Base-by-base conservation (phyloP, 1,140 invertebrate species). In the Drosophila malerkotliana region DNA sequence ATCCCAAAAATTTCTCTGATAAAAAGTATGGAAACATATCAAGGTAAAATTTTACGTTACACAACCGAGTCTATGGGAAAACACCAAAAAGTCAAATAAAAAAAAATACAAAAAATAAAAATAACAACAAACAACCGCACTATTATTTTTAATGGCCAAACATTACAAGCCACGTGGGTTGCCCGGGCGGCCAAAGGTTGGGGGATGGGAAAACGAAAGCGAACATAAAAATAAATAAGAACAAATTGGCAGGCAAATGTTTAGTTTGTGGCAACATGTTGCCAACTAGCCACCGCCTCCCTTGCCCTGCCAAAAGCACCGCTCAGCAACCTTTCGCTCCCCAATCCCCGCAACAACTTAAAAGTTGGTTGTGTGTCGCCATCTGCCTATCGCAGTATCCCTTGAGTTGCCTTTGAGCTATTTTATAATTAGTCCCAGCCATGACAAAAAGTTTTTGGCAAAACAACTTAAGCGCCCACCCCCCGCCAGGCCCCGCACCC, bases 81-180 rank as follows among this genome's bases (percentile, higher is more conserved):
- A 41, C 52, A 1, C 45, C 57, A 68, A 77, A 61, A 72, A 58
- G 49, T 57, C 44, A 5, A 67, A 58, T 48, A 59, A 60, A 44
- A 77, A 63, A 44, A 77, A 34, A 77, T 10, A 14, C n/a, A 41
- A 44, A 8, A 44, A 15, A 57, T 49, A 60, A 47, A 9, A 62
- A 52, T 49, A 59, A 63, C 53, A 74, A 64, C 56, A 77, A 69
- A 81, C 66, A 88, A 83, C 84, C 83, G 81, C 79, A 88, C 83
- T 89, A 88, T 88, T 88, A 88, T 88, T 88, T 88, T 88, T 88
- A 88, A 88, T 83, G 83, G 83, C 67, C 83, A 88, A 89, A 83
- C 72, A 88, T 88, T 83, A 83, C 83, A 83, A 79, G 83, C 64
- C 66, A 58, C 64, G 77, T 62, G 82, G 71, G 49, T 45, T 55